These are phyloP conservation scores for Epicampocera succincta DNA, from an alignment of 2,888 invertebrate species.

Conservation along the genomic window DNA sequence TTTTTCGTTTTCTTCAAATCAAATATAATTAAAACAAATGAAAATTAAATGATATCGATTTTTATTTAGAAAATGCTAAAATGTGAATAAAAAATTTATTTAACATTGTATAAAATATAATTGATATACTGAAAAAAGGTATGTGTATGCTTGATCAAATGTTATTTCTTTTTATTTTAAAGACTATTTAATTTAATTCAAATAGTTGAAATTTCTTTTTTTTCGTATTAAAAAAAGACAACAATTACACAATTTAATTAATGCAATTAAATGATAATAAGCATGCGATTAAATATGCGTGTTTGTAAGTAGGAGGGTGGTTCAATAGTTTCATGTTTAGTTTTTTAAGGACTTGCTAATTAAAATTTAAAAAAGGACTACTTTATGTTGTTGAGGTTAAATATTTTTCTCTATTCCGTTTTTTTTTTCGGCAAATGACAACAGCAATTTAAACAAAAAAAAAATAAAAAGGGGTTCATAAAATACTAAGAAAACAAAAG, in stretches of 20 bases:
- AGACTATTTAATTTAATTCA: slow-evolving; percentile 27
- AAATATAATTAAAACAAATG: slow-evolving; percentile 28
- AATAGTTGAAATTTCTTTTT: slow-evolving; percentile 26
- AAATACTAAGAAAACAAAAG: slow-evolving; percentile 62
- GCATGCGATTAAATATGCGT: slow-evolving; percentile 41
- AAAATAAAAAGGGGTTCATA: slow-evolving; percentile 42
- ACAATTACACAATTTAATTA: slow-evolving; percentile 58
- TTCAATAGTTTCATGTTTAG: slow-evolving; percentile 3
- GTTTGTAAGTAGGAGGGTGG: slow-evolving; percentile 14
- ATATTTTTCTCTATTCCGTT: not conserved
- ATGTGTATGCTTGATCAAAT: slow-evolving; percentile 50
- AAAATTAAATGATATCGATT: slow-evolving; percentile 10
- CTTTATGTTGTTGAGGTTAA: slow-evolving; percentile 53
- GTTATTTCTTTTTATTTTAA: not conserved
- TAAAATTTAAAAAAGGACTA: slow-evolving; percentile 51
- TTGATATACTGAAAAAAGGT: slow-evolving; percentile 5
- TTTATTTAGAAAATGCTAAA: slow-evolving; percentile 45
- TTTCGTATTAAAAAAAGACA: slow-evolving; percentile 43
- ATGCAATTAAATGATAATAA: slow-evolving; percentile 60
- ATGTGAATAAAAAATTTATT: slow-evolving; percentile 58
- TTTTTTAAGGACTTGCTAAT: slow-evolving; percentile 38
- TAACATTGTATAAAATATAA: slow-evolving; percentile 30
- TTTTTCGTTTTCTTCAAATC: too few species aligned
- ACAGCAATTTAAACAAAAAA: slow-evolving; percentile 51
- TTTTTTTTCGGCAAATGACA: slow-evolving; percentile 46